These are phyloP conservation scores for Drosophila lutescens DNA, from an alignment of 2,888 invertebrate genomes.

Conservation along the genomic window DNA sequence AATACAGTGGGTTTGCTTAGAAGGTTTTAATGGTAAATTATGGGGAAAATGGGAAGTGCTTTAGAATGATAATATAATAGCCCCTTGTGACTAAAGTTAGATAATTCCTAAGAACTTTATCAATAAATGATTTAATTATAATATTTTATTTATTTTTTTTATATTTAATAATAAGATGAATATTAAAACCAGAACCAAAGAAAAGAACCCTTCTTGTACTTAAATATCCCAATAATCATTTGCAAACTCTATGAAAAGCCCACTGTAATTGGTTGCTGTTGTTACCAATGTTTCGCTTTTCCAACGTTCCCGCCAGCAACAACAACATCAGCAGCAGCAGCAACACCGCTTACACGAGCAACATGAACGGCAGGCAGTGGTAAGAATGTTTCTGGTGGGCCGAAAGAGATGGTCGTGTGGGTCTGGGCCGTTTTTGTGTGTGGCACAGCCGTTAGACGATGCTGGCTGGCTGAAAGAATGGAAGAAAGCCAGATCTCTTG, in stretches of 20 bases:
- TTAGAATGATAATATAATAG: no score
- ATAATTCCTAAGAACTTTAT: no score
- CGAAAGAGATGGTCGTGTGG: conserved; percentile 21
- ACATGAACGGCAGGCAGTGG: conserved; percentile 42
- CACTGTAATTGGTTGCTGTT: conserved; percentile 37
- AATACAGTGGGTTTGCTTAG: conserved; percentile 39
- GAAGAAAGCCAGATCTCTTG: conserved; percentile 48
- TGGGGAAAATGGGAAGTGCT: no score
- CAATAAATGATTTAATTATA: no score
- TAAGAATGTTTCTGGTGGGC: conserved; percentile 42
- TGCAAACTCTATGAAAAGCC: background rate
- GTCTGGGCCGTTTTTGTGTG: conserved; percentile 23
- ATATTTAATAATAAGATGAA: no score
- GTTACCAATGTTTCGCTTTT: conserved; percentile 57
- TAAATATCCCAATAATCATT: background rate
- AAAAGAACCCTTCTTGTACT: background rate
- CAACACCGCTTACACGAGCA: conserved; percentile 13
- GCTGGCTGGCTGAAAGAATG: conserved; percentile 53
- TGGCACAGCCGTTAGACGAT: conserved; percentile 44
- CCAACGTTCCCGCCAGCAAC: conserved; percentile 37
- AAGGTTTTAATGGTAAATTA: no score
- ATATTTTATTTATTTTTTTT: no score
- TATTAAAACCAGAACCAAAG: background rate
- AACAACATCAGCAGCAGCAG: conserved; percentile 10
- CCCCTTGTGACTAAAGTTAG: no score